Conservation (phyloP, 2,888 invertebrate genomes). For the Auanema sp. region DNA sequence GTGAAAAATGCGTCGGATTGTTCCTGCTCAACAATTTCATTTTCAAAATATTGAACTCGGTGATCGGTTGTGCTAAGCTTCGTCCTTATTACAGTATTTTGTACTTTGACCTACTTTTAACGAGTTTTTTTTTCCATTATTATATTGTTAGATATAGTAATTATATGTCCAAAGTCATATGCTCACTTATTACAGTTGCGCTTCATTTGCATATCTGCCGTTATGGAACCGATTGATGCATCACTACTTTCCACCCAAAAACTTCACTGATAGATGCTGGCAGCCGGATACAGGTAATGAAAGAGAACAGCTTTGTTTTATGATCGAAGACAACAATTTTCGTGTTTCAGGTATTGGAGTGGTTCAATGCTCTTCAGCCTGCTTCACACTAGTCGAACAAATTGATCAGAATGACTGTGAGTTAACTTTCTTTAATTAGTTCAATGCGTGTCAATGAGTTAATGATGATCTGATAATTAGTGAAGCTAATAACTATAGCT, state of each 20-base stretch:
- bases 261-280: constrained; percentile 56
- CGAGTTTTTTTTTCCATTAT: too few species aligned
- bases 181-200: constrained; percentile 41
- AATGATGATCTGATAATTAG: too few species aligned
- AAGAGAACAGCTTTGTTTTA: background rate
- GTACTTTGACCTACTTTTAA: too few species aligned
- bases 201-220: constrained; percentile 50
- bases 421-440: constrained; percentile 9
- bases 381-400: constrained; percentile 56
- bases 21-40: too few species aligned
- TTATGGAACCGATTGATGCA: constrained; percentile 53
- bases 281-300: constrained; percentile 31
- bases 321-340: background rate
- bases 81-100: too few species aligned
- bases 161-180: too few species aligned
- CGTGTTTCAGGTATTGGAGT: constrained; percentile 37
- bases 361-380: constrained; percentile 51
- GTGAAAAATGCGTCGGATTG: too few species aligned
- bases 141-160: too few species aligned
- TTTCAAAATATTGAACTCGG: too few species aligned
- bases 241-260: constrained; percentile 60
- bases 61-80: too few species aligned
- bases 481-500: too few species aligned
- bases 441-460: too few species aligned
- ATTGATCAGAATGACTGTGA: constrained; percentile 46